Conservation (phyloP, 92 coral and sea anemone species). For the Epizoanthus rinbou region DNA sequence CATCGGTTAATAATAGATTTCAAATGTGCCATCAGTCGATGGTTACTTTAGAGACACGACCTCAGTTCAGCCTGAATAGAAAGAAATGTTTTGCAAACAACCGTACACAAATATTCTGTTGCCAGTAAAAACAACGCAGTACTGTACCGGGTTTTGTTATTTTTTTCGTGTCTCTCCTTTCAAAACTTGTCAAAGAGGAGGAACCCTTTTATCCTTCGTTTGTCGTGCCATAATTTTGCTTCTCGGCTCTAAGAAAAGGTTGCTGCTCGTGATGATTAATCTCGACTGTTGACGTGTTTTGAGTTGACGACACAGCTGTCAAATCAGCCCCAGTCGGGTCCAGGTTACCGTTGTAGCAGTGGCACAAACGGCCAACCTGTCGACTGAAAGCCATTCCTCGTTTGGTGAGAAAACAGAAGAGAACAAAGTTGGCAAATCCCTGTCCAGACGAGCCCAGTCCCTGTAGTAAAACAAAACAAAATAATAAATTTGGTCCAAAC, state of each 20-base stretch:
- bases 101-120: no score
- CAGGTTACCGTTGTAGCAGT: not conserved
- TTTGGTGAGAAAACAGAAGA: constrained; percentile 29
- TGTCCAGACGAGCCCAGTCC: constrained; percentile 11
- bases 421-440: constrained; percentile 29
- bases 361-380: not conserved
- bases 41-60: no score
- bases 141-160: no score
- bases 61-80: no score
- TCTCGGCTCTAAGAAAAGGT: constrained; percentile 17
- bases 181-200: not conserved
- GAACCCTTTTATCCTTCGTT: not conserved
- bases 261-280: constrained; percentile 14
- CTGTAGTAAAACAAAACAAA: not conserved
- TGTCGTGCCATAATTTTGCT: constrained; percentile 30
- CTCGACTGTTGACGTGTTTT: constrained; percentile 11
- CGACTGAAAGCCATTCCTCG: constrained; percentile 7
- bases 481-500: no score
- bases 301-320: not conserved
- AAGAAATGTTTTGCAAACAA: no score
- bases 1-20: no score
- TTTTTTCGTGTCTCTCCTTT: no score
- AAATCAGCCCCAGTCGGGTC: constrained; percentile 4
- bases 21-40: no score
- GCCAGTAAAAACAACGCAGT: no score